Evolutionary conservation across 2,888 invertebrate species (phyloP), one percentile per base, ranked within the genome.

Genomic region (Chymomyza procnemis): DNA sequence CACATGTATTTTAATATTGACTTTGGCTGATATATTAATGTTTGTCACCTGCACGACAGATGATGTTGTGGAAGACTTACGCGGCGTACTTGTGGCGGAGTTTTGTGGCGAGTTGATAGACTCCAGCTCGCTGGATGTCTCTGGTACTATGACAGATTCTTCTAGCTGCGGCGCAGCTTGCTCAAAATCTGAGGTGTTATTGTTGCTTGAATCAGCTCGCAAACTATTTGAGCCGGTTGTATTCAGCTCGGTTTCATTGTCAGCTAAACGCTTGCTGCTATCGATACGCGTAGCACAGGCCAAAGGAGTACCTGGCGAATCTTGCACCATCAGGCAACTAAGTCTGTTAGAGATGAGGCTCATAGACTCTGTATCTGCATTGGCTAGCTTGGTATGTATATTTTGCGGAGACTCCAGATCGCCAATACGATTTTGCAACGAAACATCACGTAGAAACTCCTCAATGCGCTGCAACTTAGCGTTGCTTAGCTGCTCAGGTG

Each of bases 21-120:
- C 89, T 72, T 88, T 91, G 0, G 91, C 90, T 0, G 91, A 90
- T 50, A 91, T 90, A 73, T 89, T 91, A 9, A 89, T 88, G 30
- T 76, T 89, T 71, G 71, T 79, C 64, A 90, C 88, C 80, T 86
- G 84, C 22, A 88, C 78, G 60, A 85, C 65, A 16, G 34, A 41
- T 41, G 34, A 41, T 14, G 34, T 12, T 41, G 34, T 5, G 9
- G 34, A 12, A 9, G 34, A 41, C 6, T 9, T 12, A 12, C 3
- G 34, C 4, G 50, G 0, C 1, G 50, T 57, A 5, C 3, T 34
- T 9, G 58, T 8, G 5, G 61, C 12, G 6, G 57, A 34, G 3
- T 16, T 30, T 0, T 48, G 47, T 1, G 69, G 75, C 3, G 72
- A 50, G 3, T 18, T 9, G 8, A 19, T 55, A 16, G 57, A 63